These are phyloP conservation scores for Tetropium fuscum DNA, from an alignment of 2,888 invertebrate species.

Conservation along the genomic window DNA sequence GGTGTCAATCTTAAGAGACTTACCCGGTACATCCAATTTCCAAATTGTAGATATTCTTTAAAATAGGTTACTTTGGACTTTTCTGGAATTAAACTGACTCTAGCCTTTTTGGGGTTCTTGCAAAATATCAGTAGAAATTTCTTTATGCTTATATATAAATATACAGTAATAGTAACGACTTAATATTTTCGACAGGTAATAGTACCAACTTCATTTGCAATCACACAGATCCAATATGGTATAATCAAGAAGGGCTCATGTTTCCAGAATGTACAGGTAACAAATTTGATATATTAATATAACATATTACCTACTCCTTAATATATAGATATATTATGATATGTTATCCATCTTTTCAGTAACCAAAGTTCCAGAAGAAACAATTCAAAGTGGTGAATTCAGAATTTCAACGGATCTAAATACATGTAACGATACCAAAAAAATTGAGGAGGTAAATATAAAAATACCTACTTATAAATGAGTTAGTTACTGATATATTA, in stretches of 20 bases:
- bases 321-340: constrained; percentile 2
- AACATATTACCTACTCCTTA: background rate
- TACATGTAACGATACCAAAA: constrained; percentile 65
- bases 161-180: too few relatives aligned
- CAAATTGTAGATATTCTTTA: too few relatives aligned
- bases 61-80: too few relatives aligned
- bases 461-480: too few relatives aligned
- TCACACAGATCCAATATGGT: constrained; percentile 62
- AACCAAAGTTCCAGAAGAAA: constrained; percentile 66
- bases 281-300: constrained; percentile 58
- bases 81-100: too few relatives aligned
- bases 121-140: too few relatives aligned
- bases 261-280: constrained; percentile 70
- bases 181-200: constrained; percentile 26
- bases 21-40: too few relatives aligned
- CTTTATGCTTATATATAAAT: background rate
- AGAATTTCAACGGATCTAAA: constrained; percentile 53
- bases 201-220: constrained; percentile 55
- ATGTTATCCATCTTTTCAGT: constrained; percentile 56
- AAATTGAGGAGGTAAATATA: constrained; percentile 60
- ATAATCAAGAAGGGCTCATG: constrained; percentile 58
- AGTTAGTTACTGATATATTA: too few relatives aligned
- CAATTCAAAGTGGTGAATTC: constrained; percentile 65
- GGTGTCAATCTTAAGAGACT: too few relatives aligned
- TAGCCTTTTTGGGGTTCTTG: too few relatives aligned